These are phyloP conservation scores for Pammene aurita DNA, from an alignment of 2,888 invertebrate genomes.

Conservation along the genomic window DNA sequence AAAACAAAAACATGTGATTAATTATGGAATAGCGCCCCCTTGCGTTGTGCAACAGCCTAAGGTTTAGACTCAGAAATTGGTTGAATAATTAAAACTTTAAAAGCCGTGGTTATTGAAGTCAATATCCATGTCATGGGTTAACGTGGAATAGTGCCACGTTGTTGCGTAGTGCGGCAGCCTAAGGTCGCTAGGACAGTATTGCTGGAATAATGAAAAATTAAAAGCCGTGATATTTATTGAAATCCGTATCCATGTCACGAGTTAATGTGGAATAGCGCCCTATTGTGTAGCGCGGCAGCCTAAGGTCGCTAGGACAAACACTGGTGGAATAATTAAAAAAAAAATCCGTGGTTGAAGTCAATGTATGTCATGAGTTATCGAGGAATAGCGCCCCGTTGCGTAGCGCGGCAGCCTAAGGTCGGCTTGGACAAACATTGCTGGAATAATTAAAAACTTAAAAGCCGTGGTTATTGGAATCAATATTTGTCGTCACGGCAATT, in stretches of 20 bases:
- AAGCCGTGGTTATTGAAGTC: too few species aligned
- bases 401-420: slow-evolving; percentile 24
- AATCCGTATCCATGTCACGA: slow-evolving; percentile 61
- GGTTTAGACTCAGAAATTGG: too few species aligned
- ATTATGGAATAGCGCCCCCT: too few species aligned
- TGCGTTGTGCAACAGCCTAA: too few species aligned
- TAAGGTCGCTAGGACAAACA: slow-evolving; percentile 26
- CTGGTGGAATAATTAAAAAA: slow-evolving; percentile 44
- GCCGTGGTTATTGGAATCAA: slow-evolving; percentile 59
- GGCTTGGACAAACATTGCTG: slow-evolving; percentile 39
- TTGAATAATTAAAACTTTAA: too few species aligned
- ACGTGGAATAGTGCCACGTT: too few species aligned
- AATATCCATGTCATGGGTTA: too few species aligned
- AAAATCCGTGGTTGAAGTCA: slow-evolving; percentile 56
- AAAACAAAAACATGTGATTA: too few species aligned
- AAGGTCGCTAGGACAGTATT: too few species aligned
- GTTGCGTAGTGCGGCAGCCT: too few species aligned
- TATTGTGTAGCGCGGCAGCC: not conserved
- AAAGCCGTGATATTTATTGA: slow-evolving; percentile 51
- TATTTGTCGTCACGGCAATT: slow-evolving; percentile 75
- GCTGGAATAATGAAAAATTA: slow-evolving; percentile 32
- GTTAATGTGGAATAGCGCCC: not conserved
- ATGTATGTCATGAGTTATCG: slow-evolving; percentile 56
- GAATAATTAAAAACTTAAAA: slow-evolving; percentile 43
- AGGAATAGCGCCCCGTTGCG: not conserved